These are phyloP conservation scores for Polyommatus iphigenia DNA, from an alignment of 2,888 invertebrate species.

Conservation along the genomic window DNA sequence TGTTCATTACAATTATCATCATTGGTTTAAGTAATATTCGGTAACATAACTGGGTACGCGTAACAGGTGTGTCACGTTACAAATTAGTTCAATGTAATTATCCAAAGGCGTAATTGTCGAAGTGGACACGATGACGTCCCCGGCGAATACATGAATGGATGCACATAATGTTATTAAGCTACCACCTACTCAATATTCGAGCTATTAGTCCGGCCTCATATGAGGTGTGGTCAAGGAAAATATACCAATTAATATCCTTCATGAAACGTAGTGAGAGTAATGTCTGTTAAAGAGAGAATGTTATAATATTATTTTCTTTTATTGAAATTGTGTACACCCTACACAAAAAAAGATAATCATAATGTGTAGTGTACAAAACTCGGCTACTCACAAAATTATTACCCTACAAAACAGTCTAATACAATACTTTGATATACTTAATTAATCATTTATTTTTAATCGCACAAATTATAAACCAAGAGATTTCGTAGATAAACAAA, in stretches of 20 bases:
- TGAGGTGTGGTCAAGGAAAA: neutral
- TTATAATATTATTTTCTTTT: no score
- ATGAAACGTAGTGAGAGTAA: neutral
- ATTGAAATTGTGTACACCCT: no score
- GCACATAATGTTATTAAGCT: slow-evolving; percentile 13
- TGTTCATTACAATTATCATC: neutral
- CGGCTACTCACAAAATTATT: no score
- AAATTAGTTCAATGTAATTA: slow-evolving; percentile 22
- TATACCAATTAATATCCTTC: neutral
- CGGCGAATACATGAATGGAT: slow-evolving; percentile 8
- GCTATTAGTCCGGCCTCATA: neutral
- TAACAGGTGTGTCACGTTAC: slow-evolving; percentile 11
- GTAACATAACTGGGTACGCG: neutral
- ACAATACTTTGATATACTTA: no score
- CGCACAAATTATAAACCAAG: neutral
- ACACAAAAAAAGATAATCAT: no score
- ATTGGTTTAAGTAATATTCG: neutral
- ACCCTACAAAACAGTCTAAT: no score
- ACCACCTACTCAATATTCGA: slow-evolving; percentile 12
- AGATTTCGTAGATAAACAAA: neutral
- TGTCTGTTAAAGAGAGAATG: neutral
- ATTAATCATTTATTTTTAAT: neutral
- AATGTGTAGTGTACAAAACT: no score
- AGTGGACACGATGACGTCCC: slow-evolving; percentile 24
- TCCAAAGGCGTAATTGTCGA: slow-evolving; percentile 10